Base-by-base conservation (phyloP, 1,140 invertebrate species). In the Paramacrobiotus metropolitanus region DNA sequence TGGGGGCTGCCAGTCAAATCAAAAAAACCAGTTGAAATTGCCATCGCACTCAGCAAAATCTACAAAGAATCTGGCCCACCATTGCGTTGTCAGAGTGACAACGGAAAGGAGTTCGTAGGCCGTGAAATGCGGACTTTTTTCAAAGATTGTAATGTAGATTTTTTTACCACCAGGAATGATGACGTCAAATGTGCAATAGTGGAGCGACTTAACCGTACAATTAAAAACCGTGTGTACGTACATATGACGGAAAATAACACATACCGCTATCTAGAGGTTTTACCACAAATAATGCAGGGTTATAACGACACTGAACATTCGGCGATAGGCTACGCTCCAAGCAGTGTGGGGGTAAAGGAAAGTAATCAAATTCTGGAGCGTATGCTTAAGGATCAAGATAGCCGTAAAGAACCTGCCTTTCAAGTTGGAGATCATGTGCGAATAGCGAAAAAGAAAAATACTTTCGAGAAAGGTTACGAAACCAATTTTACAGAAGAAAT, bases 1-100 rank as follows among this genome's bases (percentile, higher is more conserved):
- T 69, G 63, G 66, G 65, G 59, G 2, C 21, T 65, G 1, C 64
- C 67, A 0, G 21, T 69, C 2, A 66, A 66, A 61, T 34, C 44
- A 29, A 69, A 67, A 44, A 65, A 44, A 40, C 59, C 29, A 24
- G 18, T 9, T 18, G 55, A 30, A 21, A 29, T 68, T 28, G 61
- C 60, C n/a, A 24, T 59, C 1, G 67, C 62, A 2, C 63, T 67
- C 59, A 9, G 45, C 59, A 40, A 30, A 15, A 66, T 68, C 21
- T 63, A 67, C 21, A 29, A 59, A 40, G 9, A 9, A 40, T 40
- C 9, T 40, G 34, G 34, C n/a, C 34, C n/a, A 9, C 34, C 34
- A 15, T n/a, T 40, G 9, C 9, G n/a, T 15, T 15, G 9, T 40
- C 34, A 40, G n/a, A 15, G 9, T n/a, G 34, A 40, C n/a, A 40